Base-by-base conservation (phyloP, 1,140 invertebrate species). In the Kradibia gibbosae region DNA sequence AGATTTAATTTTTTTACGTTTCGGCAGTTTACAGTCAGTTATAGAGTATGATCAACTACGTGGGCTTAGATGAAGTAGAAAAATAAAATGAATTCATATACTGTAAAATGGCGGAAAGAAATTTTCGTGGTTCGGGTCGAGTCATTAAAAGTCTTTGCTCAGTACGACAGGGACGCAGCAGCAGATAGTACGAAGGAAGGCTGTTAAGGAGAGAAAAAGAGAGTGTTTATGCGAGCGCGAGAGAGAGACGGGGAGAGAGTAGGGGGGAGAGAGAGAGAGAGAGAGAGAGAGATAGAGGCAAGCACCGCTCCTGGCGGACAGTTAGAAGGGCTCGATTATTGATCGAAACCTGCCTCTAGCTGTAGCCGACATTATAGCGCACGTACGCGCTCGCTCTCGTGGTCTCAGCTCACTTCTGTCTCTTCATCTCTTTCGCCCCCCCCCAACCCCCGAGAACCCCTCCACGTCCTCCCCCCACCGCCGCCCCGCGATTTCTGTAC, bases 271-370 rank as follows among this genome's bases (percentile, higher is more conserved):
- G 31, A 39, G 60, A 55, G 72, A 36, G 71, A 67, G 72, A 53
- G 72, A 74, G 71, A 36, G 62, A n/a, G 62, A 39, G 34, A 42
- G 62, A 71, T 39, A 55, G 45, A 55, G 42, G 13, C 10, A 8
- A 71, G 80, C 74, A 72, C 53, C 39, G 70, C 76, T 78, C 74
- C 83, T 84, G 84, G 84, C 84, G 84, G 85, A 86, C 85, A 85
- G 84, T 83, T 84, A 85, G 81, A 83, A 86, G 82, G 81, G 85
- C 86, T 85, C 85, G 85, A 86, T 87, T 87, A 87, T 87, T 87
- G 86, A 87, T 87, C 86, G 86, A 78, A 80, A 85, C 81, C 84
- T 85, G 84, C 79, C 82, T 82, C 80, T 80, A 39, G 74, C 74
- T 77, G 80, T 81, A 81, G 80, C 80, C 80, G 50, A 82, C 73